These are phyloP conservation scores for Apus apus DNA, from an alignment of 2,113 vertebrate species.

Conservation along the genomic window DNA sequence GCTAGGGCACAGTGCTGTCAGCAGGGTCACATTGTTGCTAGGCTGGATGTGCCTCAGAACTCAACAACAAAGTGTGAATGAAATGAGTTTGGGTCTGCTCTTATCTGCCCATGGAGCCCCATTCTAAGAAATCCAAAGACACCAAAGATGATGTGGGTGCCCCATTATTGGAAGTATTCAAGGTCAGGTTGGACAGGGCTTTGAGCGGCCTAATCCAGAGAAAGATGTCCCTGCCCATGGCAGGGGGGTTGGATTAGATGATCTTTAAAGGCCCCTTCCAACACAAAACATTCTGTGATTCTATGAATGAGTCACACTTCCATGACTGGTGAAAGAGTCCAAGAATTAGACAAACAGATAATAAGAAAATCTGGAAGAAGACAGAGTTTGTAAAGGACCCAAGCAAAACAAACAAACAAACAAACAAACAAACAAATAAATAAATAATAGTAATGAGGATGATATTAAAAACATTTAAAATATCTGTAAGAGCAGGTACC, in stretches of 20 bases:
- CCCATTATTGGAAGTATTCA: background rate
- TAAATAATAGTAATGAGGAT: background rate
- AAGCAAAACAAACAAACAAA: background rate
- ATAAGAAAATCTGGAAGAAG: background rate
- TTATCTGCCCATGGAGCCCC: background rate
- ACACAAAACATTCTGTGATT: background rate
- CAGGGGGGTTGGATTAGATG: background rate
- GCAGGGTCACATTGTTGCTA: background rate
- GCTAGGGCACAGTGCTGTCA: background rate
- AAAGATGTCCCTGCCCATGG: background rate
- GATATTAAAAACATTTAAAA: background rate
- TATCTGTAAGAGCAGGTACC: background rate
- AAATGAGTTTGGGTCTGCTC: background rate
- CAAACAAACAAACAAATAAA: background rate
- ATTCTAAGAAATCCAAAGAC: background rate
- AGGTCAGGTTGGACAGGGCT: background rate
- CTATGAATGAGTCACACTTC: background rate
- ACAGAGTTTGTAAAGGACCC: background rate
- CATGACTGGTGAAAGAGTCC: accelerated
- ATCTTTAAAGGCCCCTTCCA: background rate
- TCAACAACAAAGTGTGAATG: background rate
- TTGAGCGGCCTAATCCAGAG: background rate
- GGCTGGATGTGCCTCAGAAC: background rate
- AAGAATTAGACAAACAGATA: background rate
- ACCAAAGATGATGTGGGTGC: background rate